Base-by-base conservation (phyloP, 2,797 vertebrate genomes). In the Phataginus tricuspis region DNA sequence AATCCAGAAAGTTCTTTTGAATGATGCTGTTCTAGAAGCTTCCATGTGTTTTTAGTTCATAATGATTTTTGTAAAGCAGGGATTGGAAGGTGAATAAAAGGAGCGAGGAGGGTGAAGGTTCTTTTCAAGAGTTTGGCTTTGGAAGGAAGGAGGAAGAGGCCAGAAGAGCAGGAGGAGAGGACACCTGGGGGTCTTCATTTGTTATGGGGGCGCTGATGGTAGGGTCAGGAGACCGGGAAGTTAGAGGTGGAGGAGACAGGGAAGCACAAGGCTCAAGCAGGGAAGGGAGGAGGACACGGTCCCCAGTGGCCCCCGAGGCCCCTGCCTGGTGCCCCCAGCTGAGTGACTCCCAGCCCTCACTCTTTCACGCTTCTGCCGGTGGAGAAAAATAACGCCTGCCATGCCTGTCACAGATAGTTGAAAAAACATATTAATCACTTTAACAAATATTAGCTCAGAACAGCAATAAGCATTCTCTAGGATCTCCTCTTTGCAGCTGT, bases 391-490 rank as follows among this genome's bases (percentile, higher is more conserved):
- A 97, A 97, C 0, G 97, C 97, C 97, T 98, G 98, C 98, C 97
- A 97, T 14, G 84, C 98, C 98, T 98, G 98, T 98, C 98, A 98
- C 91, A 90, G 95, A 92, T 96, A 97, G 98, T 98, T 98, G 98
- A n/a, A 98, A 98, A 98, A 98, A 98, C 98, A 98, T 98, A 98
- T 98, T 98, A 98, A 98, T 99, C 98, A 98, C 98, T 98, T 98
- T 98, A 98, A 98, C 98, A 98, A 98, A 98, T 98, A 98, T 98
- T 98, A 98, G 97, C 98, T 98, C 98, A 59, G 31, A 97, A 97
- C 97, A 96, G 97, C 97, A 97, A 98, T 98, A 98, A 98, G 98
- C 97, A 97, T 96, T 97, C 97, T 96, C 98, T 93, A 92, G 98
- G 95, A 98, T 96, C 97, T 98, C 97, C 95, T 98, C 98, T 98